These are phyloP conservation scores for Rutpela maculata DNA, from an alignment of 2,888 invertebrate genomes.

Conservation along the genomic window DNA sequence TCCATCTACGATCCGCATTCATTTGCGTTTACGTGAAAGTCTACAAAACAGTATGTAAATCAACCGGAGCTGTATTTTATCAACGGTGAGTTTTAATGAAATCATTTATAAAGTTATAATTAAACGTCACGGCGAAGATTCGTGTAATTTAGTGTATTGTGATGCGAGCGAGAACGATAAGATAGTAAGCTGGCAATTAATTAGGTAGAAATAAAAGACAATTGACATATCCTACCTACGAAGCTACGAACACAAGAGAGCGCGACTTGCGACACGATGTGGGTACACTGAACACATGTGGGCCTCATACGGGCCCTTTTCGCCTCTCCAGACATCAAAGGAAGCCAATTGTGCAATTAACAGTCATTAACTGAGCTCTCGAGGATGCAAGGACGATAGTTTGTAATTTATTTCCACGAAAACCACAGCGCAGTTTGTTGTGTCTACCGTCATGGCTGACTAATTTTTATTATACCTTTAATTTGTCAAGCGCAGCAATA, in stretches of 20 bases:
- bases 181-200: constrained; percentile 41
- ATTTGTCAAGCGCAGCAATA: constrained; percentile 32
- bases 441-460: constrained; percentile 27
- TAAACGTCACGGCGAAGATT: constrained; percentile 42
- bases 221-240: constrained; percentile 40
- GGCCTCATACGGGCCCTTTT: constrained; percentile 40
- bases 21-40: constrained; percentile 19
- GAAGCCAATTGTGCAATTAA: constrained; percentile 54
- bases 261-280: constrained; percentile 29
- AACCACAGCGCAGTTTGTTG: constrained; percentile 32
- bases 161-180: constrained; percentile 33
- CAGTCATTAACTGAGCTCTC: constrained; percentile 46
- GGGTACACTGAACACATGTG: constrained; percentile 38
- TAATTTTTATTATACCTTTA: constrained; percentile 41
- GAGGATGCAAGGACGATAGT: constrained; percentile 45
- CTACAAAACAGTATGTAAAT: constrained; percentile 36
- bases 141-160: constrained; percentile 49
- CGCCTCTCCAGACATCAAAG: constrained; percentile 46
- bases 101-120: constrained; percentile 45
- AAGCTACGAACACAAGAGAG: constrained; percentile 25
- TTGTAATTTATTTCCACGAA: constrained; percentile 47
- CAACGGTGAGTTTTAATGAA: constrained; percentile 39
- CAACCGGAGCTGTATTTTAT: constrained; percentile 29
- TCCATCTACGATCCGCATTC: constrained; percentile 4
- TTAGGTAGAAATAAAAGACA: constrained; percentile 43